Conservation (phyloP, 2,888 invertebrate genomes). For the Halictus ligatus region DNA sequence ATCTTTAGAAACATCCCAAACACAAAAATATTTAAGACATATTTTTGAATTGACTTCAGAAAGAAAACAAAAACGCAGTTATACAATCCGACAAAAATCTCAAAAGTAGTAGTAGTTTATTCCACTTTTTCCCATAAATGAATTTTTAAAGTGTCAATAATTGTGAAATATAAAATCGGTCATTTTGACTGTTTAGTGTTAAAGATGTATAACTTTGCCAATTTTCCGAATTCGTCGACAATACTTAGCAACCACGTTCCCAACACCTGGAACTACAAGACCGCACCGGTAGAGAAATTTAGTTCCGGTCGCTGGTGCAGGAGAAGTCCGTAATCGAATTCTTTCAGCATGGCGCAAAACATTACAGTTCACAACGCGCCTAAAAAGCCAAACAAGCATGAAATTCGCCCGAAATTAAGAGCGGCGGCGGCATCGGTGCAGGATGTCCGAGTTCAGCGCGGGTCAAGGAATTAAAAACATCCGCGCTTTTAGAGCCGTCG, state of each 20-base stretch:
- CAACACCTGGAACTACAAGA: background rate
- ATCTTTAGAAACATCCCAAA: background rate
- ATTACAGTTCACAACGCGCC: background rate
- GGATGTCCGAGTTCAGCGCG: background rate
- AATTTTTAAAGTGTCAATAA: too few species aligned
- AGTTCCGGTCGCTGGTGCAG: background rate
- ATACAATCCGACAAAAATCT: too few species aligned
- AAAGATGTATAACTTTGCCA: too few species aligned
- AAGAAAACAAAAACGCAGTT: too few species aligned
- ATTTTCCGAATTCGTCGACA: background rate
- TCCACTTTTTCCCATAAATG: too few species aligned
- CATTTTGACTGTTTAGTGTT: too few species aligned
- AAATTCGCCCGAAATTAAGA: background rate
- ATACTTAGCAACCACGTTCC: background rate
- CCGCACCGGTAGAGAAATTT: background rate
- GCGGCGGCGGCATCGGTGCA: background rate
- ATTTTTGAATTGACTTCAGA: too few species aligned
- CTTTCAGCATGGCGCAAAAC: background rate
- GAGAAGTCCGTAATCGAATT: background rate
- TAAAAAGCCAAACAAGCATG: background rate
- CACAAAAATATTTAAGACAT: too few species aligned
- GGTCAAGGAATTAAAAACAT: background rate
- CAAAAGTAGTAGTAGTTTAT: too few species aligned
- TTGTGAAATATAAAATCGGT: too few species aligned
- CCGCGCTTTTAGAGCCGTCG: background rate